A percentile compares a stretch with the other conserved stretches of the same genome.
Conservation (phyloP, 2,113 vertebrate species). For the Nyctibius bracteatus region DNA sequence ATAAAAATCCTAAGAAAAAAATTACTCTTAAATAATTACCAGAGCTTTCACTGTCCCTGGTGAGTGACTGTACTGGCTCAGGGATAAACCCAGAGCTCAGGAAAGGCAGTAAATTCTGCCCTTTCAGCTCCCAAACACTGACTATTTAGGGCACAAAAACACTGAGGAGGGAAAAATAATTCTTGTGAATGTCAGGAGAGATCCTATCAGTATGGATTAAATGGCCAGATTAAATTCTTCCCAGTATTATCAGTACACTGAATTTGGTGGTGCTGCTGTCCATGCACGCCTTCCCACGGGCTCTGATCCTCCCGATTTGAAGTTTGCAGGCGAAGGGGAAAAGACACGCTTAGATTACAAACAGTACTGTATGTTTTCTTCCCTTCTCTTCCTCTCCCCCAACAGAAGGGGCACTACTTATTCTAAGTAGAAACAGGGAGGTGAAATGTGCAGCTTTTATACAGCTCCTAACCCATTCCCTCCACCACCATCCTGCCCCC, state of each 20-base stretch:
- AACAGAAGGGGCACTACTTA: background rate
- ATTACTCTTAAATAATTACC: background rate
- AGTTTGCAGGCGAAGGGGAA: background rate
- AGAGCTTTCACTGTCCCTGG: background rate
- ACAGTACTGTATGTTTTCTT: fast-evolving
- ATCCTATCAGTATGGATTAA: background rate
- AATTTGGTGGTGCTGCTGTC: background rate
- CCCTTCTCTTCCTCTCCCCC: background rate
- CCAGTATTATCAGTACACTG: background rate
- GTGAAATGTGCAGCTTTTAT: background rate
- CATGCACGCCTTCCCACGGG: background rate
- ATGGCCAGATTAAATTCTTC: background rate
- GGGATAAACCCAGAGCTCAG: background rate
- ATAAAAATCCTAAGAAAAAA: background rate
- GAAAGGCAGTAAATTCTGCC: background rate
- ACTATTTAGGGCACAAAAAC: background rate
- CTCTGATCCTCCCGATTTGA: fast-evolving
- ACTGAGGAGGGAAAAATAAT: background rate
- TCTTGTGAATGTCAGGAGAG: background rate
- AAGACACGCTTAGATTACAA: background rate
- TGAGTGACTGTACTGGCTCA: background rate
- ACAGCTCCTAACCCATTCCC: background rate
- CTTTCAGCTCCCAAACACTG: background rate
- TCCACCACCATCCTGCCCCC: background rate
- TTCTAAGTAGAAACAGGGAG: fast-evolving